Evolutionary conservation across 1,140 invertebrate species (phyloP).

Genomic region (Cydia amplana): DNA sequence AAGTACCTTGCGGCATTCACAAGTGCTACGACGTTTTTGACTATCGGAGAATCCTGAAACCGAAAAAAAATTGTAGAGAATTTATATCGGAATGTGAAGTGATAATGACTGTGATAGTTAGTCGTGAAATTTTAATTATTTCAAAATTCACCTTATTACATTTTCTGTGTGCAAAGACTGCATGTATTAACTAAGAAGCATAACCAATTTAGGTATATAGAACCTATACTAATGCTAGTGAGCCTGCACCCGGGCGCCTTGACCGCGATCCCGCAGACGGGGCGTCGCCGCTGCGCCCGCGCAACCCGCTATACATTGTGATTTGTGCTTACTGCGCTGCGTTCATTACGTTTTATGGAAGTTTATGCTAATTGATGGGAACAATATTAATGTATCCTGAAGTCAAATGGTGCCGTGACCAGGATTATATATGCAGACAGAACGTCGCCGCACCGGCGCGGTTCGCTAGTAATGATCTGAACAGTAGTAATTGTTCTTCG

Average conservation of each 20-base stretch:
- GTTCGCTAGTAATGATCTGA: too few relatives aligned
- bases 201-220: not conserved
- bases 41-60: too few relatives aligned
- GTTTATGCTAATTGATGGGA: not conserved
- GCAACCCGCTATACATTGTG: not conserved
- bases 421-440: not conserved
- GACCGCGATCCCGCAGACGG: slow-evolving; percentile 37
- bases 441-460: not conserved
- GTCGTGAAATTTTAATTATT: too few relatives aligned
- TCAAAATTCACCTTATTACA: too few relatives aligned
- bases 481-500: too few relatives aligned
- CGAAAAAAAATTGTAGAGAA: too few relatives aligned
- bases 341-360: not conserved
- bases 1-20: too few relatives aligned
- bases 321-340: not conserved
- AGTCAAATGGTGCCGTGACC: not conserved
- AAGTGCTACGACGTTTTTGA: too few relatives aligned
- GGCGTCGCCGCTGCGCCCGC: slow-evolving; percentile 32
- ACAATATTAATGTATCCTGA: not conserved
- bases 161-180: too few relatives aligned
- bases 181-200: too few relatives aligned
- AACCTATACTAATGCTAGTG: not conserved
- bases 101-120: too few relatives aligned
- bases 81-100: too few relatives aligned
- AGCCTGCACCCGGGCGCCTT: slow-evolving; percentile 33